Conservation (phyloP, 2,888 invertebrate genomes). For the Spilarctia lutea region DNA sequence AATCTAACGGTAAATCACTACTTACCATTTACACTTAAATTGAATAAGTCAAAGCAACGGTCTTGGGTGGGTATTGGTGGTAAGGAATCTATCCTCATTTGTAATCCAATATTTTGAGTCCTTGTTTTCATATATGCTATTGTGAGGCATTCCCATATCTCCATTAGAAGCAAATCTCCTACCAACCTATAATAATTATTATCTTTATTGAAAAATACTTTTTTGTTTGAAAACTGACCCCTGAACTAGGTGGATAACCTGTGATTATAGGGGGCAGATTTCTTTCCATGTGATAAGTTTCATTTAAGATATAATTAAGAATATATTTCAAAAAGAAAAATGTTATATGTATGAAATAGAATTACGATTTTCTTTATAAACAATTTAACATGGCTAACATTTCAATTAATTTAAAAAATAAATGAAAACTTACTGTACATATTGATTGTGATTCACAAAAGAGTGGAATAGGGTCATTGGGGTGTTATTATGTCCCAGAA, state of each 20-base stretch:
- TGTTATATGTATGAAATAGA: too few relatives aligned
- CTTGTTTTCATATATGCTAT: conserved; percentile 67
- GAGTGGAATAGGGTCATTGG: conserved; percentile 84
- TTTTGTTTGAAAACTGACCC: too few relatives aligned
- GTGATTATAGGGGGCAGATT: too few relatives aligned
- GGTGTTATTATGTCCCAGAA: conserved; percentile 78
- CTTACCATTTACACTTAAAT: conserved; percentile 74
- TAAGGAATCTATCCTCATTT: conserved; percentile 72
- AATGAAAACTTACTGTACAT: conserved; percentile 81
- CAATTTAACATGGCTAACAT: too few relatives aligned
- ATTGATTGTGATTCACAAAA: conserved; percentile 87
- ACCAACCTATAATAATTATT: conserved; percentile 67
- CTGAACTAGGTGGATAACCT: too few relatives aligned
- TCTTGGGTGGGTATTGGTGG: conserved; percentile 71
- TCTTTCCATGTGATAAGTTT: too few relatives aligned
- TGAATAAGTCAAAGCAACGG: conserved; percentile 67
- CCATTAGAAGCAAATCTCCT: conserved; percentile 87
- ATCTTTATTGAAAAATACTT: neutral
- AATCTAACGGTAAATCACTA: neutral
- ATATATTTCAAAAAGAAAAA: too few relatives aligned
- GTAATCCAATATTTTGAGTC: conserved; percentile 53
- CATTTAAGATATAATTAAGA: too few relatives aligned
- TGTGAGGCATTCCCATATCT: conserved; percentile 87
- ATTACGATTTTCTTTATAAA: too few relatives aligned
- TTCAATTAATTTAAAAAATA: neutral